Evolutionary conservation across 1,140 invertebrate species (phyloP), one percentile per base, ranked within the genome.

Genomic region (Calliphora vicina): DNA sequence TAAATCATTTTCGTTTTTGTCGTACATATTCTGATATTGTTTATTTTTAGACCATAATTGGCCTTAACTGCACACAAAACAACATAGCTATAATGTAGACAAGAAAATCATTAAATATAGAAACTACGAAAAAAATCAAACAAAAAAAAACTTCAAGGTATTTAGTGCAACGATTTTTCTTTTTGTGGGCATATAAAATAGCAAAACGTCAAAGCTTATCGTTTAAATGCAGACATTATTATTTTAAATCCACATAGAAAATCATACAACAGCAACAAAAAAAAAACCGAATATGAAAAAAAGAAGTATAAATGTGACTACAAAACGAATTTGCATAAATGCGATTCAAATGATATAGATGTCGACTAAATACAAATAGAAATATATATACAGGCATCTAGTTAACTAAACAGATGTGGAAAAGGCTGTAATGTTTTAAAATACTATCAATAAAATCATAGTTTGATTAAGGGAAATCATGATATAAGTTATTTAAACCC

Each of bases 181-280:
- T 67, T 67, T 23, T 67, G 61, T 67, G 61, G 61, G 61, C n/a
- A 25, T 10, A 67, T 67, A 67, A 67, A 23, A 67, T 67, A 67
- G 23, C 61, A 67, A 67, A 67, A 67, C 61, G 61, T 67, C 61
- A 67, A 67, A 67, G 61, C 61, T 67, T 67, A 67, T 67, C 61
- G 61, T 67, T 67, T 67, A 67, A 67, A 67, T 67, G 61, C 61
- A 67, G 61, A 67, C 61, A 67, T 23, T 67, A 67, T 67, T 67
- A 67, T 67, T 67, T 67, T 67, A 67, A 67, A 23, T 67, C 61
- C 61, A 67, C 61, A 67, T 17, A 57, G 20, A 67, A 67, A 23
- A 67, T 67, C 61, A 67, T 25, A 10, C 50, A 67, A 67, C 61
- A 23, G 61, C 5, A 67, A 67, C 20, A 67, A 23, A 67, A 25